phyloP scores from a whole-genome alignment of 2,797 vertebrate genomes.

The Mormyrops boulengeri region DNA sequence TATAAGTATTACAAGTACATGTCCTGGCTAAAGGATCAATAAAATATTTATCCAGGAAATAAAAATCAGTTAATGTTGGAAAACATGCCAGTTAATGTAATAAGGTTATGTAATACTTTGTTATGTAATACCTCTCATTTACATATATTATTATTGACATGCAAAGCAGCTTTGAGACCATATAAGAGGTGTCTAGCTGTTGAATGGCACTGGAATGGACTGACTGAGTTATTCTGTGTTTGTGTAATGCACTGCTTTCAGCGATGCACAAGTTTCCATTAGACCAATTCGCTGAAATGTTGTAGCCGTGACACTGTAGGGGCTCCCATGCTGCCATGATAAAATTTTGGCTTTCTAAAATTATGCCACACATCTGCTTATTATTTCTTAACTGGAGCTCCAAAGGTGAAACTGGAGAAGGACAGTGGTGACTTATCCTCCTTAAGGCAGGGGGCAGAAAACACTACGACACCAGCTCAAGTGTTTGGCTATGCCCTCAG shows the following conservation, averaged over 20 bases:
- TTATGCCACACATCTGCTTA: neutral
- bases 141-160: neutral
- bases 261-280: neutral
- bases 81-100: neutral
- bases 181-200: neutral
- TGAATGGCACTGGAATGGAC: neutral
- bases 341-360: conserved; percentile 2
- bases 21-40: neutral
- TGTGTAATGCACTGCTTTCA: neutral
- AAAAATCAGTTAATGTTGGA: neutral
- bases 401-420: conserved; percentile 11
- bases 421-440: conserved; percentile 8
- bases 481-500: neutral
- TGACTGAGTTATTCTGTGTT: neutral
- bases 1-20: neutral
- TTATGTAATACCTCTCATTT: neutral
- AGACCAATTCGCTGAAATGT: neutral
- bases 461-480: neutral
- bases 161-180: neutral
- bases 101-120: neutral
- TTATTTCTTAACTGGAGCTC: neutral
- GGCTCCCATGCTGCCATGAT: neutral
- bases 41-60: neutral
- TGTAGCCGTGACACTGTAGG: neutral
- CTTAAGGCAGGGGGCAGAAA: neutral